Conservation (phyloP, 92 coral and sea anemone genomes). For the Bergia sp. region DNA sequence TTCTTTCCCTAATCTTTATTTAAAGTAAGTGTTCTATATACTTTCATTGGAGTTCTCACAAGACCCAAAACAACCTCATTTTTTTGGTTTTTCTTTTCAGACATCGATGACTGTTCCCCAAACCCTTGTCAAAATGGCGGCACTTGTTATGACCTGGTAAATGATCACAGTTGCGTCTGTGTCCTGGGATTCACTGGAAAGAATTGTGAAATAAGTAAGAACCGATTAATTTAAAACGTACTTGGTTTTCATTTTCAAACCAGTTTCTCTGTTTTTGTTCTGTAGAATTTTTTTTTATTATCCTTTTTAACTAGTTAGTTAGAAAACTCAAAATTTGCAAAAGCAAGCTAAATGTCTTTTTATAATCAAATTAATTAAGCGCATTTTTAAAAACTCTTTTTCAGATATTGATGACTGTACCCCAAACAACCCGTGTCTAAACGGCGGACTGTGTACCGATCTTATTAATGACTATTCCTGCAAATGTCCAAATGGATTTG, state of each 20-base stretch:
- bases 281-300: neutral
- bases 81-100: neutral
- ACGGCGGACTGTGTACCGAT: neutral
- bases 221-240: neutral
- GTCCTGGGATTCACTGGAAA: neutral
- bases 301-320: no score
- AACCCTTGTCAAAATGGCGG: neutral
- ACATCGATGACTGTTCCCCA: neutral
- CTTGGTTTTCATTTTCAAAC: neutral
- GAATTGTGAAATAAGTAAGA: neutral
- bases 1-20: no score
- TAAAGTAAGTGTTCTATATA: no score
- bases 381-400: neutral
- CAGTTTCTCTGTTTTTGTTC: neutral
- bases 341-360: no score
- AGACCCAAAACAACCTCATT: neutral
- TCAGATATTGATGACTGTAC: constrained; percentile 1
- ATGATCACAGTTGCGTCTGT: neutral
- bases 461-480: neutral
- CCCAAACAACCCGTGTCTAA: neutral
- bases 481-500: neutral
- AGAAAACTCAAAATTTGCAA: no score
- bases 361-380: no score
- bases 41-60: no score
- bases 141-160: neutral